Conservation (phyloP, 2,797 vertebrate genomes). For the Acridotheres tristis region DNA sequence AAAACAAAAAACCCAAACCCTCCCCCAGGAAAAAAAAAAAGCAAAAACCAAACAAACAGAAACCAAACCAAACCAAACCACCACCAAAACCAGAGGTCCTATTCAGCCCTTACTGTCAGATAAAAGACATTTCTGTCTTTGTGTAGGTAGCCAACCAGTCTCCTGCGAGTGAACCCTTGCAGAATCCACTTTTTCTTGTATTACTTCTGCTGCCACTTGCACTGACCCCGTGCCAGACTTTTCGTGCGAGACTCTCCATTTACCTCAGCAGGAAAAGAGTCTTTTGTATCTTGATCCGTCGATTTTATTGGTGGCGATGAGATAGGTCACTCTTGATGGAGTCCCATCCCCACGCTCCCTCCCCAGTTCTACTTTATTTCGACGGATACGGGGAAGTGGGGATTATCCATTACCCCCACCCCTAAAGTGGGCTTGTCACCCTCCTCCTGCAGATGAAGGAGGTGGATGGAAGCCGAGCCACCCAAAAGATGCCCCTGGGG, state of each 20-base stretch:
- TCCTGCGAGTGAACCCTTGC: not conserved
- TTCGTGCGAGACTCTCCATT: not conserved
- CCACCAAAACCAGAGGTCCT: not conserved
- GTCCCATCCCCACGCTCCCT: not conserved
- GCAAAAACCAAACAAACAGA: not conserved
- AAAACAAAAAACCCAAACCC: not conserved
- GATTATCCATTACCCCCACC: accelerated
- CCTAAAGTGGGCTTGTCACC: not conserved
- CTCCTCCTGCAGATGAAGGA: not conserved
- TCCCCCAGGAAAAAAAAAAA: too few species aligned
- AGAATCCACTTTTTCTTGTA: not conserved
- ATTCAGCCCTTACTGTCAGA: not conserved
- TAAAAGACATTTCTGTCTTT: not conserved
- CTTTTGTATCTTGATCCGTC: not conserved
- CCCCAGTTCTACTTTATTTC: not conserved
- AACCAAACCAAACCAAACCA: not conserved
- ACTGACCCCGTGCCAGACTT: not conserved
- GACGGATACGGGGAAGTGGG: not conserved
- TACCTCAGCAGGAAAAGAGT: not conserved
- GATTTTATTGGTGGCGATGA: not conserved
- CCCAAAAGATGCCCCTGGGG: not conserved
- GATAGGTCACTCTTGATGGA: not conserved
- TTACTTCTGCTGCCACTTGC: not conserved
- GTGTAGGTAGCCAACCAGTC: not conserved
- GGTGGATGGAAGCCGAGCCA: not conserved